Percentiles rank a stretch among this genome's conserved stretches.
phyloP scores from a whole-genome alignment of 2,113 vertebrate genomes.

The Centropus unirufus region DNA sequence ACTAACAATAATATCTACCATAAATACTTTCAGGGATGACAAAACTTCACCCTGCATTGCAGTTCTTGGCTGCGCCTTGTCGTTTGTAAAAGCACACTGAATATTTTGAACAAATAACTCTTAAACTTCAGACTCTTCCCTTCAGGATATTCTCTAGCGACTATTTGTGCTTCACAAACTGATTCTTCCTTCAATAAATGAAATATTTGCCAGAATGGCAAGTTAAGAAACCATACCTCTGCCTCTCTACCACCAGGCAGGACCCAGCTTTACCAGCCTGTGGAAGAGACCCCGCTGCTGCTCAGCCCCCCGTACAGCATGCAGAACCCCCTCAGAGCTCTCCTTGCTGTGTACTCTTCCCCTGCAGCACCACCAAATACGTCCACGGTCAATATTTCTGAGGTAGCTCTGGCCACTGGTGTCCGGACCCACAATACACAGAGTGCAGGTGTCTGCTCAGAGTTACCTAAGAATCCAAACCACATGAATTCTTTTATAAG shows the following conservation, averaged over 20 bases:
- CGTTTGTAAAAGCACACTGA: not conserved
- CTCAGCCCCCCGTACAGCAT: not conserved
- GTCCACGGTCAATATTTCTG: not conserved
- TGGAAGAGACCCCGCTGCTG: not conserved
- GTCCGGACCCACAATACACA: not conserved
- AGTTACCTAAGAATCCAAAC: not conserved
- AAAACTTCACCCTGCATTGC: not conserved
- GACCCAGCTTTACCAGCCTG: rapidly evolving
- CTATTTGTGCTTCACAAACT: not conserved
- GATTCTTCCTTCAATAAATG: not conserved
- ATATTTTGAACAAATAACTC: conserved; percentile 5
- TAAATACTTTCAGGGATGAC: not conserved
- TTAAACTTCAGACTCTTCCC: not conserved
- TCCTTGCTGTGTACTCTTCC: rapidly evolving
- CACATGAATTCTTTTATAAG: not conserved
- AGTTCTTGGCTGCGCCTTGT: not conserved
- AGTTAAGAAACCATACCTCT: not conserved
- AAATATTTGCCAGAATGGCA: not conserved
- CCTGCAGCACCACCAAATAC: not conserved
- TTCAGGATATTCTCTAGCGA: not conserved
- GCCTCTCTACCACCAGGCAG: not conserved
- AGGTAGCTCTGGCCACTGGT: not conserved
- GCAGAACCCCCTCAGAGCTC: not conserved
- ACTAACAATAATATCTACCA: not conserved
- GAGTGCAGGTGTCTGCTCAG: not conserved